phyloP scores from a whole-genome alignment of 2,888 invertebrate genomes.

The Xestia rhomboidea region DNA sequence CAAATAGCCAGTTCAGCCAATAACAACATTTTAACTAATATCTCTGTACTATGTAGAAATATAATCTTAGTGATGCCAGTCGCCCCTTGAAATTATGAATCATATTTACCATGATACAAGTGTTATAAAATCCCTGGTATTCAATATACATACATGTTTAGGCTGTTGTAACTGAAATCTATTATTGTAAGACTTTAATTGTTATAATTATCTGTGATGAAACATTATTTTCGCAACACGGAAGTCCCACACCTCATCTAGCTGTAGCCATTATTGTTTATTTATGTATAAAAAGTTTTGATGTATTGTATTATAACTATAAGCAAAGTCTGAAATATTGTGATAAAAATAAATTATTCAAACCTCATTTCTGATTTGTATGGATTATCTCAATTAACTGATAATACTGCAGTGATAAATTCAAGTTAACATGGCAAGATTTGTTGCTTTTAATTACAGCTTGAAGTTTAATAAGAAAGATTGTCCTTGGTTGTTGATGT shows the following conservation, averaged over 20 bases:
- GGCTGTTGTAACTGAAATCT: slow-evolving; percentile 64
- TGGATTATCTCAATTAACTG: slow-evolving; percentile 52
- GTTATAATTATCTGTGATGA: slow-evolving; percentile 79
- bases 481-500: slow-evolving; percentile 45
- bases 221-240: slow-evolving; percentile 68
- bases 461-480: slow-evolving; percentile 29
- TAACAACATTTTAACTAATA: slow-evolving; percentile 47
- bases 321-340: slow-evolving; percentile 83
- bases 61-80: slow-evolving; percentile 31
- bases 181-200: slow-evolving; percentile 64
- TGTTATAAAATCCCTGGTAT: slow-evolving; percentile 51
- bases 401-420: slow-evolving; percentile 66
- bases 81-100: slow-evolving; percentile 61
- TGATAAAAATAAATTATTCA: slow-evolving; percentile 83
- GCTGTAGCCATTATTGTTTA: slow-evolving; percentile 73
- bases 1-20: slow-evolving; percentile 53
- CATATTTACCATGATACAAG: slow-evolving; percentile 45
- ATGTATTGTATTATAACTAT: slow-evolving; percentile 72
- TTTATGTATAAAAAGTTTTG: slow-evolving; percentile 74
- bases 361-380: slow-evolving; percentile 73
- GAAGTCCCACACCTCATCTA: slow-evolving; percentile 70
- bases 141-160: slow-evolving; percentile 44
- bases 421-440: slow-evolving; percentile 51
- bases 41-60: slow-evolving; percentile 25
- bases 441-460: slow-evolving; percentile 44